phyloP scores from a whole-genome alignment of 1,140 invertebrate species.

The Rhopalosiphum padi region DNA sequence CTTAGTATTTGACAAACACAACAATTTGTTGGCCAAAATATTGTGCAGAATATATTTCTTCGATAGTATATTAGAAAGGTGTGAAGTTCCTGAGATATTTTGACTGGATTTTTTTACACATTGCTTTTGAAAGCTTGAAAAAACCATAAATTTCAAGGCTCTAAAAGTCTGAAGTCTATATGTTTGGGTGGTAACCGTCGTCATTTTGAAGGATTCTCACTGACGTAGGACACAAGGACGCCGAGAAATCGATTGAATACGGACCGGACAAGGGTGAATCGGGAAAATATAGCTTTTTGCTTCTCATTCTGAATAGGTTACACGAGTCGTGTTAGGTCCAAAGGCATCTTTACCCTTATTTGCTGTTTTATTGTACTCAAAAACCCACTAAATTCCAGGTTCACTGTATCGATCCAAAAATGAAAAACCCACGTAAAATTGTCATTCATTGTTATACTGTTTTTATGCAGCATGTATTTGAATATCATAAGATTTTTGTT shows the following conservation, averaged over 20 bases:
- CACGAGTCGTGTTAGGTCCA: not conserved
- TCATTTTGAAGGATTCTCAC: slow-evolving; percentile 27
- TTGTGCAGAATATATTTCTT: not conserved
- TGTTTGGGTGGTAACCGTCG: not conserved
- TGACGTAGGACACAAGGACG: not conserved
- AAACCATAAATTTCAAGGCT: slow-evolving; percentile 33
- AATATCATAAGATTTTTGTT: not conserved
- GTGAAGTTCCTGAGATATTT: not conserved
- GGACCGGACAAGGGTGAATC: not conserved
- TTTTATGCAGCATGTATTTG: not conserved
- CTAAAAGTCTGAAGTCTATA: not conserved
- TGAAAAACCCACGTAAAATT: not conserved
- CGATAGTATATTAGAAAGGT: not conserved
- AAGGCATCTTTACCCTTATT: slow-evolving; percentile 8
- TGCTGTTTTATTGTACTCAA: slow-evolving; percentile 9
- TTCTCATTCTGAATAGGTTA: slow-evolving; percentile 10
- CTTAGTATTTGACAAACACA: not conserved
- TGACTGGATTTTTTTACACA: not conserved
- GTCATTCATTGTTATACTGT: not conserved
- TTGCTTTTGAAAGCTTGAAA: not conserved
- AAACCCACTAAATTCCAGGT: not conserved
- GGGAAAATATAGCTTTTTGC: slow-evolving; percentile 40
- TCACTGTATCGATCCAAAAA: not conserved
- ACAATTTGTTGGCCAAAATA: not conserved
- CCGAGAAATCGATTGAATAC: slow-evolving; percentile 2